Percentiles rank a stretch among this genome's conserved stretches.
Conservation (phyloP, 2,113 vertebrate genomes). For the Sinocyclocheilus grahami region DNA sequence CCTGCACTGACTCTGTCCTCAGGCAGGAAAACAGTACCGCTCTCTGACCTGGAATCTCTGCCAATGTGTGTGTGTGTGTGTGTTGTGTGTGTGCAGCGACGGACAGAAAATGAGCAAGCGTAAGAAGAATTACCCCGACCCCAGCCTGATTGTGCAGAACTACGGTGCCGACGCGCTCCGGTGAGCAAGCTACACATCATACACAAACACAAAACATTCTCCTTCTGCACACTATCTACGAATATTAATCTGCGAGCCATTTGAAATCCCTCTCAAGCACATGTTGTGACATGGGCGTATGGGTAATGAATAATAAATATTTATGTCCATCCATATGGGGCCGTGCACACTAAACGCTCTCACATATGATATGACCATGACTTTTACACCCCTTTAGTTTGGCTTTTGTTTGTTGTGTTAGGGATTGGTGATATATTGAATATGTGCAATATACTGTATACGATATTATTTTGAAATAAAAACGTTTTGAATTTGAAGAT, state of each 20-base stretch:
- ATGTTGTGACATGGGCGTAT: constrained; percentile 65
- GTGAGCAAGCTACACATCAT: constrained; percentile 69
- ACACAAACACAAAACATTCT: not conserved
- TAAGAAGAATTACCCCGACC: constrained; percentile 99
- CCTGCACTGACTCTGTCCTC: constrained; percentile 37
- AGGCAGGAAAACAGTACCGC: constrained; percentile 56
- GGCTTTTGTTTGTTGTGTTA: not conserved
- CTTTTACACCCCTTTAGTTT: not conserved
- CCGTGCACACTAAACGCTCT: constrained; percentile 39
- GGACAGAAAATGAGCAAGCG: constrained; percentile 99
- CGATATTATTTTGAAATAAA: not conserved
- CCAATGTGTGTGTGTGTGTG: constrained; percentile 41
- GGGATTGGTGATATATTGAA: not conserved
- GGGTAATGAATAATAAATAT: constrained; percentile 73
- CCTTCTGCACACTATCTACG: not conserved
- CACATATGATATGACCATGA: constrained; percentile 21
- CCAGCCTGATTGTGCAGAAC: constrained; percentile 80
- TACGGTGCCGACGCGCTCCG: constrained; percentile 96
- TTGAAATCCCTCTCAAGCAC: constrained; percentile 63
- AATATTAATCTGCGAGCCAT: constrained; percentile 27
- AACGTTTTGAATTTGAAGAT: too few species aligned
- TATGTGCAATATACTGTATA: not conserved
- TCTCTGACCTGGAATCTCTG: constrained; percentile 72
- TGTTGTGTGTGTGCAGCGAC: constrained; percentile 79
- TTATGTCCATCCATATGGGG: constrained; percentile 67